Percentiles rank a stretch among this genome's conserved stretches.
Evolutionary conservation across 1,140 invertebrate genomes (phyloP).

Genomic region (Temnothorax nylanderi): DNA sequence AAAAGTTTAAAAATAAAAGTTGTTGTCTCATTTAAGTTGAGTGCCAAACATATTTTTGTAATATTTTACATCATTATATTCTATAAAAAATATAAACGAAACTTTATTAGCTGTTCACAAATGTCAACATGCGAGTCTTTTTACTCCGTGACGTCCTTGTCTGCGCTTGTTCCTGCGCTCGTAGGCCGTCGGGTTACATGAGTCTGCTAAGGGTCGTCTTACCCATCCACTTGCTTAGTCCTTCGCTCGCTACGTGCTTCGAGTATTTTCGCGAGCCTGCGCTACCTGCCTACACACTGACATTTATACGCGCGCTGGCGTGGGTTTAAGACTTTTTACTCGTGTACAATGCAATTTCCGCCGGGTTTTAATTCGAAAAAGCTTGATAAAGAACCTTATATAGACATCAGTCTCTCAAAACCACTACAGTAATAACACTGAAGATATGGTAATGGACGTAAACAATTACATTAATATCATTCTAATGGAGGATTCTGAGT

Average conservation of each 20-base stretch:
- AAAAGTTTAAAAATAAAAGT: neutral
- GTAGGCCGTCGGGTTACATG: neutral
- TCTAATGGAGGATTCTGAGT: constrained; percentile 6
- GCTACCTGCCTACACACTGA: constrained; percentile 24
- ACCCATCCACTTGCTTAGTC: constrained; percentile 15
- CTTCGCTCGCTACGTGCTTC: constrained; percentile 9
- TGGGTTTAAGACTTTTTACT: neutral
- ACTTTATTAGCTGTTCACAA: neutral
- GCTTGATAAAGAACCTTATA: neutral
- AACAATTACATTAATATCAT: constrained; percentile 4
- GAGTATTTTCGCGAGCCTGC: constrained; percentile 28
- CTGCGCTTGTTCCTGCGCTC: too few species aligned
- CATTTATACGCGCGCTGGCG: constrained; percentile 31
- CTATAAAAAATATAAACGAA: neutral
- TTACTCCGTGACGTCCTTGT: neutral
- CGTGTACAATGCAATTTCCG: neutral
- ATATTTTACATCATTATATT: neutral
- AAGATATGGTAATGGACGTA: neutral
- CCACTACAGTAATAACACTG: neutral
- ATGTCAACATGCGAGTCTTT: neutral
- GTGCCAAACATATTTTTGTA: neutral
- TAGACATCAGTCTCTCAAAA: neutral
- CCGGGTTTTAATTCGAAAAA: neutral
- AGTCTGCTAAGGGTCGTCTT: neutral
- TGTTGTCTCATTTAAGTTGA: neutral